Percentiles rank a stretch among this genome's conserved stretches.
These are phyloP conservation scores for Hermaeophaga mercurialis DNA, from an alignment of 2,888 invertebrate genomes.

Conservation along the genomic window DNA sequence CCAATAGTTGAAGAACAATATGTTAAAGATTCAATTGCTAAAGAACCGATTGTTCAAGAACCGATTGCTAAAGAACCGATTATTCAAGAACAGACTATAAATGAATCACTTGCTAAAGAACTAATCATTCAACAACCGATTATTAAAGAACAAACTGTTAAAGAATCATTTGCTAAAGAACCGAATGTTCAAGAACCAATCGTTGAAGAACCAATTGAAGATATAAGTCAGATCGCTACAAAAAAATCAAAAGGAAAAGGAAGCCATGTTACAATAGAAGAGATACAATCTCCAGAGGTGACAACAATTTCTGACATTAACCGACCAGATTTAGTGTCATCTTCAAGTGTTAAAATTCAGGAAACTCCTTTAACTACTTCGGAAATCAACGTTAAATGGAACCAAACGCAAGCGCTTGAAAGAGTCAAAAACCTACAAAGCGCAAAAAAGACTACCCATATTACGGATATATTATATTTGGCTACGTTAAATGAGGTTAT, in stretches of 20 bases:
- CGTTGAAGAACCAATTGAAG: slow-evolving; percentile 10
- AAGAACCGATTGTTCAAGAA: background rate
- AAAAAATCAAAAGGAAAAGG: slow-evolving; percentile 49
- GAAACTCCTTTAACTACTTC: slow-evolving; percentile 45
- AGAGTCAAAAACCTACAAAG: slow-evolving; percentile 64
- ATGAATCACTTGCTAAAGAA: slow-evolving; percentile 1
- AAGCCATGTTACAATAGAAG: slow-evolving; percentile 61
- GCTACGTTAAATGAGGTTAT: slow-evolving; percentile 65
- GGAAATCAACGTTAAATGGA: slow-evolving; percentile 58
- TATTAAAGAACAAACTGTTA: no score
- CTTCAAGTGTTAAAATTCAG: slow-evolving; percentile 27
- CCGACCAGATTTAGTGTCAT: slow-evolving; percentile 48
- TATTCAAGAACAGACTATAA: background rate
- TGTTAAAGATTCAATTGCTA: background rate
- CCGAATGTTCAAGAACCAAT: background rate
- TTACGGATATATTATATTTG: slow-evolving; percentile 68
- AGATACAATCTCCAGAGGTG: slow-evolving; percentile 59
- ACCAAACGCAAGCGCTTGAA: slow-evolving; percentile 62
- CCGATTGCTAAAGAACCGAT: no score
- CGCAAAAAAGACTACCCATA: slow-evolving; percentile 61
- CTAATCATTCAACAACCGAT: no score
- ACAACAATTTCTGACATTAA: slow-evolving; percentile 58
- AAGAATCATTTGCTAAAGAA: no score
- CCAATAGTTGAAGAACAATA: background rate
- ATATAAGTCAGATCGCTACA: slow-evolving; percentile 13